Evolutionary conservation across 2,797 vertebrate species (phyloP), one percentile per base, ranked within the genome.

Genomic region (Amphiprion clarkii): DNA sequence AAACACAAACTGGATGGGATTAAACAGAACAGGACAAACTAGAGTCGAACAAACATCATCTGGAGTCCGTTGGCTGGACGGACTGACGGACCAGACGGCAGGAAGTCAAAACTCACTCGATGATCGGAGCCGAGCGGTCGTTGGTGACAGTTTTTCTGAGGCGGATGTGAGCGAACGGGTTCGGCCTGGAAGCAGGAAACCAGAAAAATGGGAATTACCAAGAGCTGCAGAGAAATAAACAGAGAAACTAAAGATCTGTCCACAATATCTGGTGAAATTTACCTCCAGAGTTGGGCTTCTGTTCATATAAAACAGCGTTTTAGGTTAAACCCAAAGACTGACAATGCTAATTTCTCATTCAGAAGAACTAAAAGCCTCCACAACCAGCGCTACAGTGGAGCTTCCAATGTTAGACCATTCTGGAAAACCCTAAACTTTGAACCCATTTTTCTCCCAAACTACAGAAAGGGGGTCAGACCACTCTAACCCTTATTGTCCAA

Each of bases 81-180:
- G 62, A 73, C 60, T 48, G 54, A 76, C 39, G 69, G 29, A 57
- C 46, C 76, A 33, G 31, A 33, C 6, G 17, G 54, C 42, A 16
- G 42, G 56, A 72, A 39, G 33, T 9, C 33, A 53, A 11, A 13
- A 17, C 78, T 94, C 90, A 96, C 88, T 96, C 93, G 49, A 97
- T 96, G 81, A 96, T 92, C 6, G 96, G 96, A 51, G 96, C 96
- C 0, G 96, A 97, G 68, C 96, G 95, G 79, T 97, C 96, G 9
- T 97, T 96, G 77, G 96, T 97, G 81, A 97, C 93, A 0, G 96
- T 97, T 88, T 93, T 95, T 92, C 95, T 94, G 86, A 97, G 95
- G 33, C 94, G 93, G 51, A 97, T 72, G 55, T 97, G 96, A 23
- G 96, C 94, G 54, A 97, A 97, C 0, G 96, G 96, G 81, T 96